phyloP scores from a whole-genome alignment of 2,797 vertebrate species.

The Cossypha niveicapilla region DNA sequence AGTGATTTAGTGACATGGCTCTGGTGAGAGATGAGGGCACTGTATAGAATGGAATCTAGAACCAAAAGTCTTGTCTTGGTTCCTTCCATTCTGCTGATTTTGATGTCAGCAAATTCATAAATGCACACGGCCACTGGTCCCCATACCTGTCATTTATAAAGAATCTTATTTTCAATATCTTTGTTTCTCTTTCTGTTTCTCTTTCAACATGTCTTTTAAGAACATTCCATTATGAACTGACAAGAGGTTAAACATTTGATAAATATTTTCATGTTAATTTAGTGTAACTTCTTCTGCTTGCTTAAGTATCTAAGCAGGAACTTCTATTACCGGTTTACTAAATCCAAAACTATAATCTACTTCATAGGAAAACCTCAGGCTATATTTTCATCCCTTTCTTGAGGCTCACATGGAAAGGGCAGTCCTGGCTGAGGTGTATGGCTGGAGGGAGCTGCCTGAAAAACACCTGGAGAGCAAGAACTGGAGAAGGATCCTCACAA shows the following conservation, averaged over 20 bases:
- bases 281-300: conserved; percentile 26
- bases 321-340: not conserved
- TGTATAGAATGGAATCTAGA: not conserved
- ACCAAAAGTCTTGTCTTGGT: not conserved
- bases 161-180: not conserved
- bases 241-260: conserved; percentile 2
- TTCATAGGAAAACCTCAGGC: not conserved
- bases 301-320: not conserved
- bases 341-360: not conserved
- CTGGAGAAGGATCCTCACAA: not conserved
- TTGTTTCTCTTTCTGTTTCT: not conserved
- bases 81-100: not conserved
- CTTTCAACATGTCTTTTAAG: conserved; percentile 7
- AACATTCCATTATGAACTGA: conserved; percentile 36
- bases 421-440: not conserved
- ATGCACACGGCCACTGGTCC: not conserved
- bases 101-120: not conserved
- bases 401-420: not conserved
- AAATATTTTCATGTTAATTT: conserved; percentile 1
- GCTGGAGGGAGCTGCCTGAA: not conserved
- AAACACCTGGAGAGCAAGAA: accelerated
- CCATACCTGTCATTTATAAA: conserved; percentile 19
- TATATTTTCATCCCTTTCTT: not conserved
- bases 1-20: not conserved
- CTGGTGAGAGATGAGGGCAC: not conserved